Base-by-base conservation (phyloP, 1,140 invertebrate species). In the Holcopasites calliopsidis region DNA sequence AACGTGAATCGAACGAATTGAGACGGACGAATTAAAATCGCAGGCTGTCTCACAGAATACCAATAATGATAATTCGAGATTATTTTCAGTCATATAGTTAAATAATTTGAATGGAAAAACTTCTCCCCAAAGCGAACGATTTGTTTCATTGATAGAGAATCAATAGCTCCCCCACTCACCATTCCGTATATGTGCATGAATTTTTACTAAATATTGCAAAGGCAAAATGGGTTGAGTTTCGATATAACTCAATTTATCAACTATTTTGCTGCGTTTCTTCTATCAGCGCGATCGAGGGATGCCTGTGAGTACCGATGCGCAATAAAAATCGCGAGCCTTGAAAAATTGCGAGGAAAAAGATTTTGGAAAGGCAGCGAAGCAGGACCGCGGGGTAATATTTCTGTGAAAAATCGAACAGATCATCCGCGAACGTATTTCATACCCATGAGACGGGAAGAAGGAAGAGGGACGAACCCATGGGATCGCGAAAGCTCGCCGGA, bases 341-440 rank as follows among this genome's bases (percentile, higher is more conserved):
- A 54, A 44, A 75, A 38, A 33, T 28, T 58, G 33, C n/a, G 16
- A 13, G 40, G 33, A 31, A 66, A 58, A 58, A n/a, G n/a, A 7
- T 64, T 73, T 54, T 8, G 26, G 16, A 40, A 49, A 0, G 33
- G 4, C 49, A 28, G 21, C 23, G 55, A 47, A 16, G 40, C 26
- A 26, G 16, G 31, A 7, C 44, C 28, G 26, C 16, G 21, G 18
- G 13, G 68, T 47, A 72, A 72, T 72, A 77, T 72, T 62, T 77
- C 31, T 21, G 31, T 57, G 75, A 77, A 77, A 64, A 55, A 72
- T 72, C 40, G 33, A 49, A 49, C 23, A 49, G 42, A 72, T 64
- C 58, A 64, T 72, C 49, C 68, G 68, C 55, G 50, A 65, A 77
- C 23, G 40, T 72, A 77, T 72, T 72, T 57, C 40, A n/a, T 31